phyloP scores from a whole-genome alignment of 1,140 invertebrate species.

The Dufourea novaeangliae region DNA sequence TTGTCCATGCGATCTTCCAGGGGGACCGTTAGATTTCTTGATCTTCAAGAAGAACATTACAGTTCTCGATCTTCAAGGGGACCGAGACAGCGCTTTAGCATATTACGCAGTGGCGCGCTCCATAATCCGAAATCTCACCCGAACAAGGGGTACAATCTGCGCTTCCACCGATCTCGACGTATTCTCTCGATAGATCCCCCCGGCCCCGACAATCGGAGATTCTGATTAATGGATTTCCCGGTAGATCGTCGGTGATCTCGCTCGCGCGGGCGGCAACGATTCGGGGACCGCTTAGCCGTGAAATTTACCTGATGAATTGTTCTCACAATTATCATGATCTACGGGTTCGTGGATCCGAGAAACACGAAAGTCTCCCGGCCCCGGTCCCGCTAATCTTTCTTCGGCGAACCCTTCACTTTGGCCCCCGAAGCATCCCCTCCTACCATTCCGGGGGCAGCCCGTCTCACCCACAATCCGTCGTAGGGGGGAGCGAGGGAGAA shows the following conservation, averaged over 20 bases:
- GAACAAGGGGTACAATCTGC: slow-evolving; percentile 2
- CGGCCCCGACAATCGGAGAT: slow-evolving; percentile 50
- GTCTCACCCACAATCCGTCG: slow-evolving; percentile 58
- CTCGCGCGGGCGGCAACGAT: slow-evolving; percentile 51
- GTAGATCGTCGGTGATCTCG: slow-evolving; percentile 41
- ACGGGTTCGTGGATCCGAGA: slow-evolving; percentile 79
- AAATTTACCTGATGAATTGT: slow-evolving; percentile 80
- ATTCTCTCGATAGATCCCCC: too few species aligned
- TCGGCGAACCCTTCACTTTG: slow-evolving; percentile 80
- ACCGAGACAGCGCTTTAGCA: too few species aligned
- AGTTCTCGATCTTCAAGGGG: too few species aligned
- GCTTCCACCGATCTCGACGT: slow-evolving; percentile 11
- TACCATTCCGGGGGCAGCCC: slow-evolving; percentile 28
- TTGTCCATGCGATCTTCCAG: too few species aligned
- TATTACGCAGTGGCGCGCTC: background rate
- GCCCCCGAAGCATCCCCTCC: slow-evolving; percentile 46
- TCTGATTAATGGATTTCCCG: slow-evolving; percentile 59
- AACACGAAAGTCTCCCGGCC: slow-evolving; percentile 78
- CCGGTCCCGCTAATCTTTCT: slow-evolving; percentile 77
- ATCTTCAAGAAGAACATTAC: too few species aligned
- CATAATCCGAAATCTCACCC: background rate
- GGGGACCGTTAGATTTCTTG: too few species aligned
- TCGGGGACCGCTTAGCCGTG: slow-evolving; percentile 72
- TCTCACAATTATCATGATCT: slow-evolving; percentile 82
- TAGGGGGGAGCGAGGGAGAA: too few species aligned